phyloP scores from a whole-genome alignment of 2,888 invertebrate species.

The Eupithecia tripunctaria region DNA sequence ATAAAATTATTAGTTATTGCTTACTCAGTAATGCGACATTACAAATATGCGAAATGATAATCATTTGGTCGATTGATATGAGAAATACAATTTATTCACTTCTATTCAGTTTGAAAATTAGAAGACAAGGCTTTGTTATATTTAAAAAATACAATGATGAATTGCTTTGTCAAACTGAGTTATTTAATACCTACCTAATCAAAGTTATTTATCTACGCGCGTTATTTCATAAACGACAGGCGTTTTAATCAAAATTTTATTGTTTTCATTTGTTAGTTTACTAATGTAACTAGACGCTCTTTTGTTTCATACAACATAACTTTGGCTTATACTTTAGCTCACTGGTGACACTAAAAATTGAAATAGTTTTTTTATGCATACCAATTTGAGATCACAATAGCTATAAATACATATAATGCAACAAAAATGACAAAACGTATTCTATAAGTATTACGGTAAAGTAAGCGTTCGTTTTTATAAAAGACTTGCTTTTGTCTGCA shows the following conservation, averaged over 20 bases:
- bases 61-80: too few relatives aligned
- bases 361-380: too few relatives aligned
- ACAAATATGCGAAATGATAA: too few relatives aligned
- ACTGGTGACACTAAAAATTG: neutral
- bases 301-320: constrained; percentile 21
- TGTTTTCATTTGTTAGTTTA: constrained; percentile 27
- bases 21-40: too few relatives aligned
- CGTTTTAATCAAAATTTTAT: constrained; percentile 26
- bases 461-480: too few relatives aligned
- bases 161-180: constrained; percentile 1
- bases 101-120: neutral
- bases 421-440: neutral
- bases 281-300: constrained; percentile 12
- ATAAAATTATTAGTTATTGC: too few relatives aligned
- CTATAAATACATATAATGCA: neutral
- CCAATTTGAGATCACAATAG: neutral
- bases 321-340: constrained; percentile 6
- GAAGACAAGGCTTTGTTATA: neutral
- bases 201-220: constrained; percentile 11
- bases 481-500: too few relatives aligned
- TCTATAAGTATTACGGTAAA: too few relatives aligned
- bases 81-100: too few relatives aligned
- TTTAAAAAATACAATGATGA: neutral
- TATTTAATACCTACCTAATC: neutral
- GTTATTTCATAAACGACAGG: constrained; percentile 10